Conservation (phyloP, 2,113 vertebrate species). For the Hypomesus transpacificus region DNA sequence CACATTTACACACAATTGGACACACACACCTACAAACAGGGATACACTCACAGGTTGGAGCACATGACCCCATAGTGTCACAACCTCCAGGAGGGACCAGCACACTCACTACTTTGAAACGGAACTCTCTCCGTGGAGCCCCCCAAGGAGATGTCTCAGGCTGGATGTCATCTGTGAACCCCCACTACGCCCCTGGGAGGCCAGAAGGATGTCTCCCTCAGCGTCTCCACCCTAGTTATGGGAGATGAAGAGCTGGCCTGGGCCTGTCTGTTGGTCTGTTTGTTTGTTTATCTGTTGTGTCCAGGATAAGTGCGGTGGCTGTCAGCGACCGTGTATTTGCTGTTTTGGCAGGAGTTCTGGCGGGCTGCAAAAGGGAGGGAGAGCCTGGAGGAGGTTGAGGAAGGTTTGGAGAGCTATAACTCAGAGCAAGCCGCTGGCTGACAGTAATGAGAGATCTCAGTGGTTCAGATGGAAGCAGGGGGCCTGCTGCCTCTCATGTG, state of each 20-base stretch:
- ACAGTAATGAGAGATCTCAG: slow-evolving; percentile 46
- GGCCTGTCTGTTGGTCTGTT: neutral
- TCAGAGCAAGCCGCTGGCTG: slow-evolving; percentile 41
- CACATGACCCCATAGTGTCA: neutral
- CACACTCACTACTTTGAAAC: too few relatives aligned
- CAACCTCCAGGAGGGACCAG: too few relatives aligned
- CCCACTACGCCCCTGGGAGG: neutral
- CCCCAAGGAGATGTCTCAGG: neutral
- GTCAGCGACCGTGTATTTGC: slow-evolving; percentile 19
- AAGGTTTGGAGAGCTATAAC: slow-evolving; percentile 22
- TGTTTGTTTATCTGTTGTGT: neutral
- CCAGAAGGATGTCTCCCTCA: neutral
- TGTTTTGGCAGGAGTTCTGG: slow-evolving; percentile 20
- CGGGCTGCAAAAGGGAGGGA: neutral
- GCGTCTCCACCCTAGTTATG: neutral
- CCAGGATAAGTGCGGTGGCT: slow-evolving; percentile 6
- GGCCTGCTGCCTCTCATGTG: slow-evolving; percentile 14
- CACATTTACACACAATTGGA: slow-evolving; percentile 60
- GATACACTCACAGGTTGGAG: slow-evolving; percentile 14
- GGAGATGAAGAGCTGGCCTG: neutral
- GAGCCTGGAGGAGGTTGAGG: slow-evolving; percentile 2
- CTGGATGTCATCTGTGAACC: neutral
- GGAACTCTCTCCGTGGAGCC: too few relatives aligned
- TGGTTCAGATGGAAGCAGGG: slow-evolving; percentile 5
- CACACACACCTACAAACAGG: slow-evolving; percentile 31